phyloP scores from a whole-genome alignment of 2,113 vertebrate species.

The Neogobius melanostomus region DNA sequence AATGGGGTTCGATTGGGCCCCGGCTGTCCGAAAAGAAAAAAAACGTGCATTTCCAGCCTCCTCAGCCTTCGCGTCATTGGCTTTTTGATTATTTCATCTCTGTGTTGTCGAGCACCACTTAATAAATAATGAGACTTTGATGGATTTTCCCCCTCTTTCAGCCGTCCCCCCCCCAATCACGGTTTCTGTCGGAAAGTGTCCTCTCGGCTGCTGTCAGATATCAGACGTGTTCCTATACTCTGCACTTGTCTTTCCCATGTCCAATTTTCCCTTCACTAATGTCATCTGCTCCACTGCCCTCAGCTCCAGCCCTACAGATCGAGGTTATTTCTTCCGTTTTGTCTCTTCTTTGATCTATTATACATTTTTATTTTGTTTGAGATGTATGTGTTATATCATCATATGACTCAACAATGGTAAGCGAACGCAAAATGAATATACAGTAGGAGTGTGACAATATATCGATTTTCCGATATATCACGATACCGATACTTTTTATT shows the following conservation, averaged over 20 bases:
- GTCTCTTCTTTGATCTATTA: no score
- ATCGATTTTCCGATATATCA: no score
- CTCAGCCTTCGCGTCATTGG: slow-evolving; percentile 50
- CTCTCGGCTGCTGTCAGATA: slow-evolving; percentile 22
- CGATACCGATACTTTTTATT: no score
- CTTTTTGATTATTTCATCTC: slow-evolving; percentile 75
- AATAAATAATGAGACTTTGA: slow-evolving; percentile 77
- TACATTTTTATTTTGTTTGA: no score
- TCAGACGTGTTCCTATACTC: slow-evolving; percentile 16
- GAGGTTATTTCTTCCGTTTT: not conserved
- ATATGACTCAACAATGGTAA: no score
- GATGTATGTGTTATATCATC: no score
- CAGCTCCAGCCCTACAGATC: not conserved
- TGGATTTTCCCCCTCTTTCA: slow-evolving; percentile 65
- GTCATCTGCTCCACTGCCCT: not conserved
- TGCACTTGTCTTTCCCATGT: slow-evolving; percentile 13
- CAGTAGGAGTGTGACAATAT: no score
- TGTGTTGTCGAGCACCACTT: slow-evolving; percentile 67
- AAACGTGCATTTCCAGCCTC: slow-evolving; percentile 50
- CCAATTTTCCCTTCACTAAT: slow-evolving; percentile 1
- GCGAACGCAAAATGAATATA: no score
- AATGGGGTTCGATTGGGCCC: slow-evolving; percentile 54
- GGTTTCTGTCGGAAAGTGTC: slow-evolving; percentile 36
- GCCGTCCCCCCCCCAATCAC: slow-evolving; percentile 48
- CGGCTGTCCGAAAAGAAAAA: slow-evolving; percentile 39